Percentiles rank a stretch among this genome's conserved stretches.
These are phyloP conservation scores for Uloborus plumipes DNA, from an alignment of 2,888 invertebrate species.

Conservation along the genomic window DNA sequence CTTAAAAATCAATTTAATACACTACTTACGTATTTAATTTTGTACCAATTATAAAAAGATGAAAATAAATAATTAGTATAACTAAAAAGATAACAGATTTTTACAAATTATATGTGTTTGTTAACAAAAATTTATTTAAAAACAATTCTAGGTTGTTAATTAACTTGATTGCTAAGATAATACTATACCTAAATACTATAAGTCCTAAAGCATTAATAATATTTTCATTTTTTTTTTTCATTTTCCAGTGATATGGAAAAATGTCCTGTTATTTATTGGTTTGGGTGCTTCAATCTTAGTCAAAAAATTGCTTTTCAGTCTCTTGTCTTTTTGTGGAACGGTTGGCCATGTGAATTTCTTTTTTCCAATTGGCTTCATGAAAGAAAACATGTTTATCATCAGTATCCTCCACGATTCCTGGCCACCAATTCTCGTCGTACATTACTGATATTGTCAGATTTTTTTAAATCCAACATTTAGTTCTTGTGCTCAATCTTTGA, in stretches of 20 bases:
- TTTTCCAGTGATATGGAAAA: not conserved
- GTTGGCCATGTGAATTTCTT: not conserved
- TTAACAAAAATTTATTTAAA: too few species aligned
- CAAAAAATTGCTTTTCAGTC: not conserved
- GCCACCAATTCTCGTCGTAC: not conserved
- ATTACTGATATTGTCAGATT: not conserved
- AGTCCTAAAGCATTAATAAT: too few species aligned
- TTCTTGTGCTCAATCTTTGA: not conserved
- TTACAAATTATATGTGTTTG: too few species aligned
- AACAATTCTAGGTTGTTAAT: too few species aligned
- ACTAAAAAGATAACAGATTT: too few species aligned
- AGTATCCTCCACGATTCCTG: not conserved
- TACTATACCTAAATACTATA: too few species aligned
- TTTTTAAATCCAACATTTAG: not conserved
- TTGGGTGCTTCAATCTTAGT: not conserved
- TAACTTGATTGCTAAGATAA: too few species aligned
- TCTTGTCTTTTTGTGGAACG: slow-evolving; percentile 3
- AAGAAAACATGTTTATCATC: not conserved
- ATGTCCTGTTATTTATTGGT: slow-evolving; percentile 1
- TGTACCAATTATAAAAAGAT: too few species aligned
- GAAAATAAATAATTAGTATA: too few species aligned
- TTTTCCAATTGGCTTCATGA: not conserved
- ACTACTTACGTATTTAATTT: too few species aligned
- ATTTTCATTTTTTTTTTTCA: not conserved
- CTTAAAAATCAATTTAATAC: too few species aligned